Evolutionary conservation across 92 coral and sea anemone species (phyloP), one percentile per base, ranked within the genome.

Genomic region (Bergia puertoricense): DNA sequence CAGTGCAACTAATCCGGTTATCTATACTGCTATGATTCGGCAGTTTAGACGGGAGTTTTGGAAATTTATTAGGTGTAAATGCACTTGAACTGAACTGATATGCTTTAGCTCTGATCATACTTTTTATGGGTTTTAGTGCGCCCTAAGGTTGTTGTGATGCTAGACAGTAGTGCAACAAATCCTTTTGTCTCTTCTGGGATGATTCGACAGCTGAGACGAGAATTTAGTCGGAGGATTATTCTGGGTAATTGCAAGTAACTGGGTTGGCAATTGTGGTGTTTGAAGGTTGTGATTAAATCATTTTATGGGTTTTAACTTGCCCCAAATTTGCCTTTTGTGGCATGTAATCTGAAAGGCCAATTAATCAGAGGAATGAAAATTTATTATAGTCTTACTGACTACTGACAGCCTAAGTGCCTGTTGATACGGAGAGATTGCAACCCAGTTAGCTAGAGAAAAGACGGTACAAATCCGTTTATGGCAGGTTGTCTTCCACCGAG

Each of bases 1-100:
- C 5, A 77, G 81, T 23, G 81, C 81, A 8, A 44, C 42, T 23
- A 77, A 77, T 36, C 81, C 81, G 1, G 81, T 39, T 15, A 77
- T 77, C 20, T 77, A 77, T 77, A 46, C 2, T 77, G 40, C 14
- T 7, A 77, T 77, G 81, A 45, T 44, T 20, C 5, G 5, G 39
- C 50, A n/a, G 5, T 77, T 77, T 46, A 44, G 81, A 77, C 13
- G 46, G 36, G 81, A 43, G 81, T 45, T 77, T 8, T 9, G 36
- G 57, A 22, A 18, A 39, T 20, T 77, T 37, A 7, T 77, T 77
- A 59, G 2, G 15, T 77, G 81, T 46, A 7, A 77, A 77, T 77
- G 50, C 22, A 4, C 13, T 22, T 13, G 38, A 48, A 30, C 30
- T 30, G 30, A 77, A n/a, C 39, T 77, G 20, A 77, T 30, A 6